Evolutionary conservation across 2,113 vertebrate genomes (phyloP), one percentile per base, ranked within the genome.

Genomic region (Microcebus griseorufus): DNA sequence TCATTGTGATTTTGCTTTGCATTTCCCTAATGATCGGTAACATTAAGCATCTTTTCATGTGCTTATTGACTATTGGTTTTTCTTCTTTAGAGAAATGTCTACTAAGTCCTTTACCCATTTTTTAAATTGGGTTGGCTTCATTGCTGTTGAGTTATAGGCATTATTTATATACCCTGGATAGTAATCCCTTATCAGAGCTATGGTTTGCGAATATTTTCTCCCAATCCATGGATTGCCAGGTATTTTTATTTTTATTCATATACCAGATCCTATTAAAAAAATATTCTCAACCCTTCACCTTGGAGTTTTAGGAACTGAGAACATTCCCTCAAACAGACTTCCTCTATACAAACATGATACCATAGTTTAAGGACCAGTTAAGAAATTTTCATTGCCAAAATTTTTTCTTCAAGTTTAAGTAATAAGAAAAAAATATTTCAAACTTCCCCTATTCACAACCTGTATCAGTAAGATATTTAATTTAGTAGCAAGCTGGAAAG

Each of bases 401-500:
- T 88, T 88, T 95, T 95, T 95, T 69, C 67, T 87, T 93, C 42
- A 70, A 11, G 34, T 62, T 91, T 95, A 91, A 87, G 27, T 86
- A 85, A 70, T 62, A 53, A 69, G 29, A 70, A 89, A 87, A 90
- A 93, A 80, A 58, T 70, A 85, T 75, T 80, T 94, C 39, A 94
- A 69, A 88, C 25, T 88, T 42, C 11, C 60, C 53, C 67, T 93
- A 73, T 39, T 69, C 27, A 78, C 76, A 94, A 55, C 42, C 16
- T 81, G n/a, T 91, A 78, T 96, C 62, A 62, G 70, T 67, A 88
- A 95, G 58, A 78, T 88, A 93, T 67, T 94, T 90, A 95, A 88
- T 93, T 94, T 93, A 95, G 67, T 79, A 89, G 55, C 93, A 95
- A 94, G 45, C 65, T 95, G 64, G 34, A 94, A 96, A 95, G 53